These are phyloP conservation scores for Eristalis intricaria DNA, from an alignment of 2,888 invertebrate genomes.

Conservation along the genomic window DNA sequence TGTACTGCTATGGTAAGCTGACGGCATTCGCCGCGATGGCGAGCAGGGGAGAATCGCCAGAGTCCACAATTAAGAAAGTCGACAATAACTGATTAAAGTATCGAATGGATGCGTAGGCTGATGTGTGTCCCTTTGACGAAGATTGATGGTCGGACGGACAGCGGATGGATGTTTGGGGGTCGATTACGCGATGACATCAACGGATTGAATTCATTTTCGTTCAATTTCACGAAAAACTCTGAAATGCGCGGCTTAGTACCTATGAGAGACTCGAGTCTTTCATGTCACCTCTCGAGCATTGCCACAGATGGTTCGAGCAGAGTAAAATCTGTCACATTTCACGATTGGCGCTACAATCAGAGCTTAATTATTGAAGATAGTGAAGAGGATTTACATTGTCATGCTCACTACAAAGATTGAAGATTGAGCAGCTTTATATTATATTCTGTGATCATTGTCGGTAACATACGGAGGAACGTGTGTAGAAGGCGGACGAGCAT, in stretches of 20 bases:
- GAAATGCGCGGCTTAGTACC: not conserved
- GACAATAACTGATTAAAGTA: constrained; percentile 60
- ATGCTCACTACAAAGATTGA: too few species aligned
- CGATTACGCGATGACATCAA: not conserved
- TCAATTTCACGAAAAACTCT: not conserved
- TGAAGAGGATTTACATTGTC: too few species aligned
- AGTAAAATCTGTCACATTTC: too few species aligned
- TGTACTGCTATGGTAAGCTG: constrained; percentile 32
- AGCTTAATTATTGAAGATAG: too few species aligned
- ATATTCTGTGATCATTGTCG: too few species aligned
- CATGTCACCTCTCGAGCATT: too few species aligned
- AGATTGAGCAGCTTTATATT: too few species aligned
- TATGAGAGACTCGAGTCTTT: not conserved
- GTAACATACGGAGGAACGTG: too few species aligned
- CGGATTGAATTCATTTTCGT: not conserved
- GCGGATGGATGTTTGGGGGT: not conserved
- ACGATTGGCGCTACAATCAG: too few species aligned
- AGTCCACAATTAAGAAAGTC: constrained; percentile 61
- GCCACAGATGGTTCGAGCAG: too few species aligned
- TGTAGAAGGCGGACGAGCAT: too few species aligned
- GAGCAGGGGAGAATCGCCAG: not conserved
- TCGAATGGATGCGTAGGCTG: constrained; percentile 8
- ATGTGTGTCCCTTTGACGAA: constrained; percentile 4
- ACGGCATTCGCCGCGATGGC: not conserved
- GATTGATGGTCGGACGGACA: constrained; percentile 36